Conservation (phyloP, 2,888 invertebrate genomes). For the Sesia bembeciformis region DNA sequence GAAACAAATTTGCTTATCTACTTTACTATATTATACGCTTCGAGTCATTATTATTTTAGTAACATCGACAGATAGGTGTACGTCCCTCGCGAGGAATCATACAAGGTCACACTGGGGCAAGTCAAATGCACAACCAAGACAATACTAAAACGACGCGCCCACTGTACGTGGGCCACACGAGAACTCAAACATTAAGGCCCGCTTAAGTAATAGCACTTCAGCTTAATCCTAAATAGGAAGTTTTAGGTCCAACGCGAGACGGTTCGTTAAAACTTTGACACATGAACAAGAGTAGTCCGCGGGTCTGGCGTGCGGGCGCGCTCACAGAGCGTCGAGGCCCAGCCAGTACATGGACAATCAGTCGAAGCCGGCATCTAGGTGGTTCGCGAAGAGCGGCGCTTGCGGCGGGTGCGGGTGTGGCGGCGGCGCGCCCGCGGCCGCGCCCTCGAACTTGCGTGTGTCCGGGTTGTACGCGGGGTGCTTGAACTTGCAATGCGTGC, state of each 20-base stretch:
- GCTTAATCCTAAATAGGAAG: constrained; percentile 69
- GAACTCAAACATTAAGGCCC: constrained; percentile 45
- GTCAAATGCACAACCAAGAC: constrained; percentile 72
- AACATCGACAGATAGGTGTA: constrained; percentile 53
- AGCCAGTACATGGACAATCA: constrained; percentile 64
- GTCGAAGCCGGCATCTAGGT: constrained; percentile 74
- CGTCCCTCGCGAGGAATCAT: constrained; percentile 47
- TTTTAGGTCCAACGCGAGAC: constrained; percentile 40
- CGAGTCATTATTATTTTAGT: constrained; percentile 45
- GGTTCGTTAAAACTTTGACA: constrained; percentile 43
- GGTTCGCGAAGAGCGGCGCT: constrained; percentile 72
- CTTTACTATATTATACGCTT: constrained; percentile 43
- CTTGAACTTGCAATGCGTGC: constrained; percentile 94
- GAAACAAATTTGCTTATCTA: constrained; percentile 70
- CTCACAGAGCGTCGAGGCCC: constrained; percentile 60
- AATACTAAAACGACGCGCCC: constrained; percentile 62
- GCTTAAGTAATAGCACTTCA: constrained; percentile 71
- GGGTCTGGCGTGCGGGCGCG: constrained; percentile 22
- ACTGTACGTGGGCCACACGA: constrained; percentile 23
- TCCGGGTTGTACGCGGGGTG: constrained; percentile 91
- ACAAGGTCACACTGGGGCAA: constrained; percentile 67
- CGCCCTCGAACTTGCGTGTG: constrained; percentile 89
- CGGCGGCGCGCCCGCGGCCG: constrained; percentile 74
- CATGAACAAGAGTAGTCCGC: constrained; percentile 32
- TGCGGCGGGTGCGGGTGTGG: constrained; percentile 65